A percentile compares a stretch with the other conserved stretches of the same genome.
Evolutionary conservation across 2,113 vertebrate species (phyloP).

Genomic region (Chelonoidis abingdonii): DNA sequence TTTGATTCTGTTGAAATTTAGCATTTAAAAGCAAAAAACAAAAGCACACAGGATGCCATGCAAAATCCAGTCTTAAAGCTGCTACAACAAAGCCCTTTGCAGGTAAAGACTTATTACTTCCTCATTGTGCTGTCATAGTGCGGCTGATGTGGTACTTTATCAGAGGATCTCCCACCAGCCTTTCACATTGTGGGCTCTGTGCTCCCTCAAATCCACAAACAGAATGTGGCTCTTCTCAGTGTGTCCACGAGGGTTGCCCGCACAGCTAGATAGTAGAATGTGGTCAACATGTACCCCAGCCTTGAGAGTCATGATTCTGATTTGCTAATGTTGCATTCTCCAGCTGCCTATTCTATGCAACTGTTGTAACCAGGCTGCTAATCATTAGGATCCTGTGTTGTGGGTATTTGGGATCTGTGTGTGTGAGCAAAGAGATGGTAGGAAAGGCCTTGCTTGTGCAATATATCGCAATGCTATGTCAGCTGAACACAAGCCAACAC

Average conservation of each 20-base stretch:
- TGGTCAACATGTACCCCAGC: too few relatives aligned
- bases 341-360: neutral
- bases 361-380: neutral
- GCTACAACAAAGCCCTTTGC: neutral
- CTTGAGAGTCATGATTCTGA: neutral
- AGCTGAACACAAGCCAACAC: neutral
- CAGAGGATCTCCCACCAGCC: neutral
- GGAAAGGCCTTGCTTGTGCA: neutral
- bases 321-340: neutral
- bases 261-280: neutral
- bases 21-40: neutral
- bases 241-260: neutral
- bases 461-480: accelerated
- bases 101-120: neutral
- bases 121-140: neutral
- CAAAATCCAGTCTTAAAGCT: neutral
- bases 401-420: neutral
- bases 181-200: neutral
- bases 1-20: neutral
- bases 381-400: neutral
- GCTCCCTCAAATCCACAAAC: neutral
- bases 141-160: neutral
- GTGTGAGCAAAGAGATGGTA: accelerated
- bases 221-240: neutral
- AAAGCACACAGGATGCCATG: neutral